Base-by-base conservation (phyloP, 1,140 invertebrate species). In the Danaus melanippus region DNA sequence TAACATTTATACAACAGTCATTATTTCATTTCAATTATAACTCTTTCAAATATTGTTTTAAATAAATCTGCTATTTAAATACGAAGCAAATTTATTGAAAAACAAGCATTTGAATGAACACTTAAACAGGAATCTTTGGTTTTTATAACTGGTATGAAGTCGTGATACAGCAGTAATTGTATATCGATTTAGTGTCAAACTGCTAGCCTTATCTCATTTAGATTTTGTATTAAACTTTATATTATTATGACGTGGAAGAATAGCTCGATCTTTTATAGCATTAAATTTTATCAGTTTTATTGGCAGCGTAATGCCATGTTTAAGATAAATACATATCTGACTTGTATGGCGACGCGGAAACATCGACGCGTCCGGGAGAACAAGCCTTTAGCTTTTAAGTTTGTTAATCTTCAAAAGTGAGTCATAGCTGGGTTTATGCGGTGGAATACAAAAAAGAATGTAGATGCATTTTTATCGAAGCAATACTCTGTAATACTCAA, bases 81-180 rank as follows among this genome's bases (percentile, higher is more conserved):
- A 54, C 51, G 47, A 50, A 47, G 51, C 58, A 60, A 50, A 53
- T 45, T 50, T 47, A 15, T 15, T 15, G 1, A 15, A 45, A 52
- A 59, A 51, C 47, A 61, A 55, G 12, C 49, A 64, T 62, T 56
- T 53, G 46, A 52, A 48, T 46, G 63, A 65, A 58, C 62, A 60
- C 58, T 54, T 61, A 61, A 65, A 46, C 63, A 60, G 63, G 63
- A 65, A 65, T 61, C 56, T 58, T 60, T 55, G 54, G 52, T 56
- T 65, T 60, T 61, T 65, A 65, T 65, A 61, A 65, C 56, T 61
- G 48, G 58, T 65, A 61, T 65, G 46, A 53, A 55, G 41, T 65
- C 63, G 63, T 65, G 63, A 65, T 56, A 59, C 44, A 40, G 61
- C 61, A 53, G 42, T 58, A 58, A 62, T 64, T 53, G 50, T 56